Evolutionary conservation across 2,113 vertebrate genomes (phyloP), one percentile per base, ranked within the genome.

Genomic region (Danionella cerebrum): DNA sequence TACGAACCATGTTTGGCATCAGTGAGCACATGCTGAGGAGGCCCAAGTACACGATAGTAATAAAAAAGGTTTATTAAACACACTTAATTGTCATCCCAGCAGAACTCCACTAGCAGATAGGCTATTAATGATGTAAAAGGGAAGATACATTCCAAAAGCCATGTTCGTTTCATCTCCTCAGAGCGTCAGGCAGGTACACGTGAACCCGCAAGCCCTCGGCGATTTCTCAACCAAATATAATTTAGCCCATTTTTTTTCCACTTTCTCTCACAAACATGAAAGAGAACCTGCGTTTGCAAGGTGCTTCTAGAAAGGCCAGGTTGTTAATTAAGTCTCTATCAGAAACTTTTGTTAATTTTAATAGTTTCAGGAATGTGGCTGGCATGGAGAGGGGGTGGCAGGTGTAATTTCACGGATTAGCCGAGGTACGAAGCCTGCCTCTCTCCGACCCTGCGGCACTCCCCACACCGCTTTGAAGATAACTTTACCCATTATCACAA

Each of bases 351-450:
- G 83, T 86, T 88, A 88, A 87, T 86, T 83, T 79, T 79, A 90
- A 87, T 75, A 82, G 79, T 81, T 81, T 81, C 74, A 81, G 76
- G 75, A 72, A 74, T 59, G 59, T 31, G 70, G 62, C 54, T 47
- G 18, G 39, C 50, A 38, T 52, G 68, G 68, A 71, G 59, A n/a
- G 73, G 73, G 80, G 78, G 77, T 78, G 85, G 84, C 88, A 89
- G 87, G 88, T 90, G 84, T 89, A 89, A 90, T 90, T 90, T 90
- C 88, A 90, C 83, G 86, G 85, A 86, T 89, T 89, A 86, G 75
- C 48, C 14, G 45, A 70, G 33, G 42, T 24, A 19, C 24, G 41
- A 13, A n/a, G 65, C 70, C 33, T 44, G 53, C 76, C 67, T 65
- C 59, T 66, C 67, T 78, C 83, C 68, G 65, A 78, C 79, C 81